These are phyloP conservation scores for Scaptomyza parva DNA, from an alignment of 2,888 invertebrate genomes.

Conservation along the genomic window DNA sequence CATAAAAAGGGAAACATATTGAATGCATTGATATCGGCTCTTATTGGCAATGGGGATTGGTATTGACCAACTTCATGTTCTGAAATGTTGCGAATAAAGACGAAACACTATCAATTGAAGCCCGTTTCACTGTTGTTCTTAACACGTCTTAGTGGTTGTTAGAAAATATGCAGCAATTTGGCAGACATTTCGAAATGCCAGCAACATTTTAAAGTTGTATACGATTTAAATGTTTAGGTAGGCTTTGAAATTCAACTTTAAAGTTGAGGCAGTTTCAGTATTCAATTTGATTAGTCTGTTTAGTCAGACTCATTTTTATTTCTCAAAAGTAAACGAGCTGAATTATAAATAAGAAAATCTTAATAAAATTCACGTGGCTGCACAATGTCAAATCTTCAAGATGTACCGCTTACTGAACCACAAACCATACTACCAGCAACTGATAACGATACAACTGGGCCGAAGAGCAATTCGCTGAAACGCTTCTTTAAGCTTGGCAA, in stretches of 20 bases:
- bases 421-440: conserved; percentile 40
- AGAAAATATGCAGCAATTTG: conserved; percentile 39
- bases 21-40: conserved; percentile 68
- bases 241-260: conserved; percentile 30
- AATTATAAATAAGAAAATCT: conserved; percentile 46
- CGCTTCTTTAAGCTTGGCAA: conserved; percentile 77
- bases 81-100: conserved; percentile 15
- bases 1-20: conserved; percentile 56
- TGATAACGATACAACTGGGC: conserved; percentile 31
- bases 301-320: conserved; percentile 57
- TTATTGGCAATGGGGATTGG: conserved; percentile 39
- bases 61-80: conserved; percentile 31
- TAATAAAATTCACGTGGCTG: conserved; percentile 56
- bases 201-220: conserved; percentile 1
- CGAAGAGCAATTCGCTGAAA: conserved; percentile 69
- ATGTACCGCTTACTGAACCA: conserved; percentile 60
- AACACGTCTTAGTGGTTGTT: conserved; percentile 64
- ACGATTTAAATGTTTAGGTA: conserved; percentile 28
- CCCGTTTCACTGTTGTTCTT: conserved; percentile 70
- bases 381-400: conserved; percentile 63
- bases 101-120: conserved; percentile 65
- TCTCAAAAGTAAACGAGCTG: conserved; percentile 54
- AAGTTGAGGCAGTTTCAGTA: conserved; percentile 8
- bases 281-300: conserved; percentile 14
- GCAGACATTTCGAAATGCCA: conserved; percentile 44